Evolutionary conservation across 2,797 vertebrate species (phyloP), one percentile per base, ranked within the genome.

Genomic region (Argya squamiceps): DNA sequence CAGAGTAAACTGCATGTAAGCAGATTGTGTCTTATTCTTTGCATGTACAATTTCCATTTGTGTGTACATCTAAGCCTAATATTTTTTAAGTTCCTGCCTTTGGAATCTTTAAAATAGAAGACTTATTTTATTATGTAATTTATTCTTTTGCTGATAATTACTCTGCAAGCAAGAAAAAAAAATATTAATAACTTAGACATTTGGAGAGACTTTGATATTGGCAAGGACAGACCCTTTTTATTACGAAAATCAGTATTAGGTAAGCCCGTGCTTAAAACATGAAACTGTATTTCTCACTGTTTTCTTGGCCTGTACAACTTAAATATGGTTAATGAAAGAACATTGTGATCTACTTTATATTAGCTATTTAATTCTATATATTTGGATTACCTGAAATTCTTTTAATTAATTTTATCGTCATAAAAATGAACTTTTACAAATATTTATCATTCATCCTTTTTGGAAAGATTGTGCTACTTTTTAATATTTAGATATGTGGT

Each of bases 401-500:
- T 68, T 32, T 22, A 74, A 26, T 60, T 73, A 60, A 56, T 47
- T 10, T 58, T 18, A 55, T 5, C 6, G 23, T 52, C 12, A 78
- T 56, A 67, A 80, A 64, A 80, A 36, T 6, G 0, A 55, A 65
- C 3, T 69, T 84, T 62, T 58, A 59, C 15, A 88, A 39, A 39
- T 50, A 59, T 36, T 68, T 41, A 36, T 30, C 7, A 30, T 71
- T 50, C 6, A 20, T 6, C 4, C 5, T 75, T 69, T 70, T 67
- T 53, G 14, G 9, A 78, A 94, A 47, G 18, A 73, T 12, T 39
- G 9, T 64, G 12, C 12, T 64, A 4, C 27, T 73, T 77, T 43
- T 10, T 6, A 85, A 10, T 34, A 41, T 2, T 67, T 39, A 71
- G 3, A 46, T 30, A 37, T 34, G 32, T 0, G 0, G 1, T 37